Evolutionary conservation across 1,140 invertebrate genomes (phyloP), one percentile per base, ranked within the genome.

Genomic region (Dreissena polymorpha): DNA sequence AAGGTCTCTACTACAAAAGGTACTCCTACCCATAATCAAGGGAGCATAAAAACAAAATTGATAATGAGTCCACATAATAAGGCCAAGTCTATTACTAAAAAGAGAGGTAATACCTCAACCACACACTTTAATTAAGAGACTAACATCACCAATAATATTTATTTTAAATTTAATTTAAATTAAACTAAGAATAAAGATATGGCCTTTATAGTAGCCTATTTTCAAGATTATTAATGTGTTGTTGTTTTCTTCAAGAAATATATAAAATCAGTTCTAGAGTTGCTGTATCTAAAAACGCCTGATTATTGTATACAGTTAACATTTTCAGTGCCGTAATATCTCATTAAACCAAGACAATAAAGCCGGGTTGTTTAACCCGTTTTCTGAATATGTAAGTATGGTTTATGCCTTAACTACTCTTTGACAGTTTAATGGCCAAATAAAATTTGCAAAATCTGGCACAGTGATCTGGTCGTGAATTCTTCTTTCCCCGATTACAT

Each of bases 351-450:
- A 18, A 39, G 29, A 49, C 55, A 68, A 80, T 71, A 80, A 80
- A 80, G 70, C 50, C 10, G 51, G 77, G 77, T 80, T 55, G 70
- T 55, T 80, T 49, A 65, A 67, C 67, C 68, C 55, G 53, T 71
- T 80, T 23, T 39, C 50, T 82, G 73, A 82, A 70, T 29, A 72
- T 82, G 49, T 27, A 64, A 50, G 70, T 63, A 82, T 63, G 16
- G 68, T 23, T 23, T 49, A 50, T 39, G 29, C 21, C 74, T 70
- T 63, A 73, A 82, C 74, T 64, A 60, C 79, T 82, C 57, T 72
- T 57, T 82, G 79, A 82, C 79, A 82, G 69, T 82, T 82, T 82
- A 82, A 82, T 82, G 57, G 60, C 71, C 6, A 51, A 50, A 82
- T 82, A 74, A 73, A 82, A 74, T 60, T 53, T 82, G 63, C 63